These are phyloP conservation scores for Macrotus californicus DNA, from an alignment of 2,113 vertebrate genomes.

Conservation along the genomic window DNA sequence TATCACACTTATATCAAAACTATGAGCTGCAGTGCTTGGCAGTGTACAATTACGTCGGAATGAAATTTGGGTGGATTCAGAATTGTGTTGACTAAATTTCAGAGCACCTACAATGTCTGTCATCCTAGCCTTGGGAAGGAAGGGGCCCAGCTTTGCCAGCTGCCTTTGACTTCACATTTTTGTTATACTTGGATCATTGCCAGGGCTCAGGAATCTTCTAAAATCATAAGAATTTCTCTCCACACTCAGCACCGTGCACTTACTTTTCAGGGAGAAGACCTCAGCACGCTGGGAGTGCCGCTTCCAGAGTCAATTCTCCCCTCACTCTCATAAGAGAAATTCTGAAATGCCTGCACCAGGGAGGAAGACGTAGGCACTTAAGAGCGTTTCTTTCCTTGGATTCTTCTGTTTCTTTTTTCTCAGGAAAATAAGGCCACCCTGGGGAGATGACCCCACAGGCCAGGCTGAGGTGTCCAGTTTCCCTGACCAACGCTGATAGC, in stretches of 20 bases:
- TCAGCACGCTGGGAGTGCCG: background rate
- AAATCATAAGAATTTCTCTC: background rate
- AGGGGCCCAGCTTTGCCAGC: background rate
- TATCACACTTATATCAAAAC: background rate
- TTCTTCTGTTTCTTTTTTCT: background rate
- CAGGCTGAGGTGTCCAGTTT: background rate
- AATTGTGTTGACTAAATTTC: background rate
- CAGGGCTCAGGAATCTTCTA: background rate
- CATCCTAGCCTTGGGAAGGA: background rate
- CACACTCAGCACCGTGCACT: background rate
- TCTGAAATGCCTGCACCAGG: background rate
- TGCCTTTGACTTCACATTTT: background rate
- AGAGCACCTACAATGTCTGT: background rate
- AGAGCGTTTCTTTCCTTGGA: background rate
- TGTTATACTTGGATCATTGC: background rate
- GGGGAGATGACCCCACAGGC: background rate
- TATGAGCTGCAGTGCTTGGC: background rate
- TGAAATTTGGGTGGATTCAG: background rate
- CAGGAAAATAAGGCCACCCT: background rate
- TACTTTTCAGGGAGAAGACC: background rate
- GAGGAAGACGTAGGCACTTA: background rate
- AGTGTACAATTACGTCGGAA: background rate
- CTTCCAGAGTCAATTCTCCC: background rate
- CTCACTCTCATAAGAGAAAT: background rate
- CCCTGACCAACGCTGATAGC: background rate